Base-by-base conservation (phyloP, 2,113 vertebrate species). In the Entomyzon cyanotis region DNA sequence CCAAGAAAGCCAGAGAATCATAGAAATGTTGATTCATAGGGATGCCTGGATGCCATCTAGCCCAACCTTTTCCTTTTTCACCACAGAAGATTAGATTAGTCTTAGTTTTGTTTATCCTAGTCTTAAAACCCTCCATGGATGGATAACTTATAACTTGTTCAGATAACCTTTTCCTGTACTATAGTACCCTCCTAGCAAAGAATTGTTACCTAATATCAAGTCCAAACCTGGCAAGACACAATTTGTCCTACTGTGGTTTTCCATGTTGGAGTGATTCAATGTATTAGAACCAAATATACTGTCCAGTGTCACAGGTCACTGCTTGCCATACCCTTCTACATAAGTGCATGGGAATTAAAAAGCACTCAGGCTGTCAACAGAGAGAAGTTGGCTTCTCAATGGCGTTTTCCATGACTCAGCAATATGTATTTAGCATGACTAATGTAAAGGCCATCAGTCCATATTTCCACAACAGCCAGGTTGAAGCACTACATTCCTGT, bases 231-330 rank as follows among this genome's bases (percentile, higher is more conserved):
- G 8, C 49, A 74, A 88, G 23, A 4, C 28, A 65, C n/a, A 60
- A 10, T 42, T 83, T 49, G 16, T 59, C 37, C 53, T 44, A 8
- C 31, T 46, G 49, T 2, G 21, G 25, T 23, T 82, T 95, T 85
- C 60, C 35, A 41, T 13, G 30, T 46, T 63, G 27, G 5, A 74
- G 19, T 15, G 28, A 41, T 52, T 84, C 55, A 28, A 4, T 5
- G 8, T 14, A 56, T 37, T 62, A 70, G 46, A 84, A 87, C 4
- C 53, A 83, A 89, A 73, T 13, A 56, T 3, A 44, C 55, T 12
- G 47, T 18, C 46, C 35, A 22, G 3, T 35, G 24, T 53, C 22
- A 60, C 0, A 0, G 46, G 37, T 67, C 4, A 7, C 44, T 19
- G 56, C 33, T 84, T 87, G 24, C 27, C 42, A 68, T 47, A n/a